A percentile compares a stretch with the other conserved stretches of the same genome.
phyloP scores from a whole-genome alignment of 2,113 vertebrate species.

The Suricata suricatta region DNA sequence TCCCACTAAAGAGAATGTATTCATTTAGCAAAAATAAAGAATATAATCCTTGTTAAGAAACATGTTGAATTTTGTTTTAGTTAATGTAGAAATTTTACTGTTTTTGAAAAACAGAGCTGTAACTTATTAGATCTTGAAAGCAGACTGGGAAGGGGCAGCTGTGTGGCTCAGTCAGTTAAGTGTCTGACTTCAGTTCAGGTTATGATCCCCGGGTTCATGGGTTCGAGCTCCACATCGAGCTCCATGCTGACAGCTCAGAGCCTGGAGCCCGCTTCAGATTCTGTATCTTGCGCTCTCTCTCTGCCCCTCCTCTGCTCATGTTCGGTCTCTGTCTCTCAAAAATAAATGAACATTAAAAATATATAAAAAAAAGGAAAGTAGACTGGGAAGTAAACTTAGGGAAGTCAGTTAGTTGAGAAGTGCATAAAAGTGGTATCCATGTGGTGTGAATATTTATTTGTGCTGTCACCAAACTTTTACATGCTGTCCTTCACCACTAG shows the following conservation, averaged over 20 bases:
- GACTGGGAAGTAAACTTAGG: neutral
- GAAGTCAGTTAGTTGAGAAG: neutral
- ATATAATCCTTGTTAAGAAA: neutral
- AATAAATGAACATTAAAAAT: no score
- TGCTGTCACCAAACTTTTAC: neutral
- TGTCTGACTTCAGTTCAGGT: no score
- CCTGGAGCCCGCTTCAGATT: no score
- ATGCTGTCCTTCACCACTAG: neutral
- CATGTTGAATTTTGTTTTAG: neutral
- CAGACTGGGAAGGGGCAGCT: neutral
- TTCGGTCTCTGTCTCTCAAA: no score
- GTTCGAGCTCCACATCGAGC: no score
- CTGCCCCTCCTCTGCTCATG: no score
- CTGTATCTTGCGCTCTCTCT: no score
- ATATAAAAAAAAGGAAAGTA: no score
- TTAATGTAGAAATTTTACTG: neutral
- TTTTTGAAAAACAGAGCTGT: neutral
- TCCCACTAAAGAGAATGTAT: neutral
- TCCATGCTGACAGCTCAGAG: no score
- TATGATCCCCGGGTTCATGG: no score
- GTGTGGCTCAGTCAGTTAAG: no score
- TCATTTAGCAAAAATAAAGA: neutral
- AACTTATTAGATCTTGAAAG: neutral
- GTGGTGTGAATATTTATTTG: neutral
- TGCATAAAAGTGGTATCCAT: no score